Base-by-base conservation (phyloP, 2,113 vertebrate species). In the Phodopus roborovskii region DNA sequence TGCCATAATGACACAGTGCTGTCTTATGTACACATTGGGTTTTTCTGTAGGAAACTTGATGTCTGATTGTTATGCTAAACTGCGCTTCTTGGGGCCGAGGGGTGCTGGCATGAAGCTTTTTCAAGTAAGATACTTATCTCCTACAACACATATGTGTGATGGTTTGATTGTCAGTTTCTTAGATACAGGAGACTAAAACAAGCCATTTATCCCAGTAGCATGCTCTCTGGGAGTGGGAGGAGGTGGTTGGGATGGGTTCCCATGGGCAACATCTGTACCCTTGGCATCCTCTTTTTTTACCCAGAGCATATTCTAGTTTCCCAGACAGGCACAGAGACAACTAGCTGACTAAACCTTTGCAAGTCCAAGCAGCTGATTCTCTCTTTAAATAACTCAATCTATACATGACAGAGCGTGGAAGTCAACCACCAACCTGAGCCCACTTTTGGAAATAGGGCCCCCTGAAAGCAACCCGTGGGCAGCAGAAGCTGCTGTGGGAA, bases 21-120 rank as follows among this genome's bases (percentile, higher is more conserved):
- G 70, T 82, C 48, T 79, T 50, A 26, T 70, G 53, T 74, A 39
- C 94, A 12, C 50, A 64, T 9, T 9, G 50, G 13, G 3, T 71
- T 95, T 90, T 92, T 56, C 86, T 71, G 53, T 73, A 71, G 68
- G 26, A 96, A 75, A n/a, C 20, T 71, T 71, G 28, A 20, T 62
- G 13, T 45, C 56, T 70, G 81, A 88, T 75, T 56, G 58, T 66
- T 62, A n/a, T 45, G 39, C 56, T 88, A 58, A 84, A 75, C 39
- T 66, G 24, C 77, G 68, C 48, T 39, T 79, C 58, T 56, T 53
- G 78, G 45, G 26, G 10, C 0, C 8, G 7, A 2, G 12, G 11
- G 11, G 22, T 56, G 36, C 11, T 71, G 42, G 20, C 22, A 33
- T 24, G 7, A 70, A 79, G 12, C 28, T 60, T 89, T 93, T 91